Evolutionary conservation across 2,113 vertebrate genomes (phyloP), one percentile per base, ranked within the genome.

Genomic region (Lamprologus speciosus): DNA sequence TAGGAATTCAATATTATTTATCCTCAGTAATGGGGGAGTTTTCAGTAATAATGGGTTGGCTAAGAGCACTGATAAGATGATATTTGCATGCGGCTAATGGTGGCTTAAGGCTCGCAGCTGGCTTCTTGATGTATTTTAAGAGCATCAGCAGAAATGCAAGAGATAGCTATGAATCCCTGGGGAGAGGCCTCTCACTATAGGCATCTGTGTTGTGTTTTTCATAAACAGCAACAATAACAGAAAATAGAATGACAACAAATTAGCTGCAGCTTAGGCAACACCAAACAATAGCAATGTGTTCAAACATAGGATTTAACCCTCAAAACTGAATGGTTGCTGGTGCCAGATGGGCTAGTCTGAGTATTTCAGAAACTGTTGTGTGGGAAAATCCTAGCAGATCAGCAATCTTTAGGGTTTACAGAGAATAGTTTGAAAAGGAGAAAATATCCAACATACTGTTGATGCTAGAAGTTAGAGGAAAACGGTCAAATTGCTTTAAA

Each of bases 131-230:
- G 86, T 90, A 86, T 95, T 96, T 94, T 92, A 91, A 90, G 70
- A 93, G 88, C 94, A 93, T 96, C 92, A 96, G 90, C 93, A 96
- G 90, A 97, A 97, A 97, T 80, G 91, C 68, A 96, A 95, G 92
- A 93, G 23, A 84, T 23, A 37, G 57, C 94, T 89, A 90, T 12
- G 7, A 73, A 91, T 87, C 95, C 87, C 92, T 53, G 31, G 78
- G 90, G 89, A 96, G 81, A 45, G 50, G 87, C 90, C 68, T 87
- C 35, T 85, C 65, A 58, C 31, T 88, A 93, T 95, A 97, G 95
- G 96, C 88, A 96, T 93, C 95, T 85, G 87, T 80, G 42, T 65
- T 81, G 85, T 87, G 85, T 86, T 84, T 42, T 94, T 95, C 73
- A 90, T 80, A 89, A 47, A 85, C 45, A n/a, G 26, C 55, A 90